phyloP scores from a whole-genome alignment of 2,113 vertebrate genomes.

The Planiliza haematocheilus region DNA sequence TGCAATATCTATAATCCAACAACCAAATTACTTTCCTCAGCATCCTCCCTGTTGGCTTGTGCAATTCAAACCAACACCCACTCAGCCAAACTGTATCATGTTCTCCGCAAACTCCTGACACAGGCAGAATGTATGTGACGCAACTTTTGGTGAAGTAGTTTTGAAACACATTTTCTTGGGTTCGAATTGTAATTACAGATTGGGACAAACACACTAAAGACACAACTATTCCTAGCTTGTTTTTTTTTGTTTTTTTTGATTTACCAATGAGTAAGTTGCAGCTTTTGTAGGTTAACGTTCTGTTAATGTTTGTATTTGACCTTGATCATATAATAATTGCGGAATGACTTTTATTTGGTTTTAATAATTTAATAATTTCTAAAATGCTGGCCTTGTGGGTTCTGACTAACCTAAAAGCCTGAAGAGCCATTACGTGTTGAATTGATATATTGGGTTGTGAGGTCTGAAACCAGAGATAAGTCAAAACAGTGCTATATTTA shows the following conservation, averaged over 20 bases:
- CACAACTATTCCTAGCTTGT: neutral
- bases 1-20: conserved; percentile 60
- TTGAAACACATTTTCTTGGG: conserved; percentile 21
- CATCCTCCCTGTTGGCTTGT: conserved; percentile 58
- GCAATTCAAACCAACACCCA: conserved; percentile 58
- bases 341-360: too few relatives aligned
- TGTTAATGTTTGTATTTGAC: neutral
- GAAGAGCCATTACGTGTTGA: too few relatives aligned
- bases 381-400: too few relatives aligned
- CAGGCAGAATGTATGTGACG: conserved; percentile 31
- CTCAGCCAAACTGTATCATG: conserved; percentile 47
- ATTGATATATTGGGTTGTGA: neutral
- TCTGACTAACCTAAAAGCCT: too few relatives aligned
- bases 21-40: conserved; percentile 51
- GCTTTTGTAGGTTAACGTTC: neutral
- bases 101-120: conserved; percentile 57
- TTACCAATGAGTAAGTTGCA: neutral
- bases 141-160: conserved; percentile 26
- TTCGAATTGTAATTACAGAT: neutral
- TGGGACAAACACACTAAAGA: neutral
- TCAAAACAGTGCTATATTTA: neutral
- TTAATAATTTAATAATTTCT: too few relatives aligned
- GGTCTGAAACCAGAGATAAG: neutral
- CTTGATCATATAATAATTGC: too few relatives aligned
- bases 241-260: too few relatives aligned